These are phyloP conservation scores for Macroglossus sobrinus DNA, from an alignment of 2,113 vertebrate genomes.

Conservation along the genomic window DNA sequence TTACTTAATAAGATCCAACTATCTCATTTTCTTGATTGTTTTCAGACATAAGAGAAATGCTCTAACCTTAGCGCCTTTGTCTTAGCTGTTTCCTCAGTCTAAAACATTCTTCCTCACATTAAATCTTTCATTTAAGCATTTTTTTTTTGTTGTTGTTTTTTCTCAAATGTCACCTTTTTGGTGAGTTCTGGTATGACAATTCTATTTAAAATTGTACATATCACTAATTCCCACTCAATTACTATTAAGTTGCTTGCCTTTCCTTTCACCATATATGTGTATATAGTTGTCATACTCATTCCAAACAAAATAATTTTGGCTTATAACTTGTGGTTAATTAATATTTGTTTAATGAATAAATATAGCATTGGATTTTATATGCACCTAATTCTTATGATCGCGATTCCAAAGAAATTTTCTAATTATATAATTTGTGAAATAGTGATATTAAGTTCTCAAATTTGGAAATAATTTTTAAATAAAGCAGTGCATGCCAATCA, in stretches of 20 bases:
- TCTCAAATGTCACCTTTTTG: background rate
- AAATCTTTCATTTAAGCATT: no score
- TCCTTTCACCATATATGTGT: background rate
- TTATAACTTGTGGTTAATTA: background rate
- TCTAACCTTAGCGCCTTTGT: background rate
- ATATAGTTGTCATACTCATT: background rate
- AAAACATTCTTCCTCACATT: background rate
- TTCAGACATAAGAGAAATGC: background rate
- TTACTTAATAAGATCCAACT: background rate
- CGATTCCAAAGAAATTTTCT: background rate
- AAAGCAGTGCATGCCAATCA: background rate
- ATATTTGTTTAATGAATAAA: background rate
- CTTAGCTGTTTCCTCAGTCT: background rate
- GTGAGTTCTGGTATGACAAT: background rate
- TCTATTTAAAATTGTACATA: background rate
- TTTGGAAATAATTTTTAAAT: background rate
- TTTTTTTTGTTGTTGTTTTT: no score
- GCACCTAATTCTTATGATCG: background rate
- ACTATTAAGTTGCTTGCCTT: background rate
- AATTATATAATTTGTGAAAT: background rate
- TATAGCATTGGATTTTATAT: background rate
- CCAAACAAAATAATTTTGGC: background rate
- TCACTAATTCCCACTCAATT: background rate
- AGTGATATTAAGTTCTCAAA: background rate
- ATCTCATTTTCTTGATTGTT: background rate